Evolutionary conservation across 2,797 vertebrate species (phyloP).

Genomic region (Lagocephalus sceleratus): DNA sequence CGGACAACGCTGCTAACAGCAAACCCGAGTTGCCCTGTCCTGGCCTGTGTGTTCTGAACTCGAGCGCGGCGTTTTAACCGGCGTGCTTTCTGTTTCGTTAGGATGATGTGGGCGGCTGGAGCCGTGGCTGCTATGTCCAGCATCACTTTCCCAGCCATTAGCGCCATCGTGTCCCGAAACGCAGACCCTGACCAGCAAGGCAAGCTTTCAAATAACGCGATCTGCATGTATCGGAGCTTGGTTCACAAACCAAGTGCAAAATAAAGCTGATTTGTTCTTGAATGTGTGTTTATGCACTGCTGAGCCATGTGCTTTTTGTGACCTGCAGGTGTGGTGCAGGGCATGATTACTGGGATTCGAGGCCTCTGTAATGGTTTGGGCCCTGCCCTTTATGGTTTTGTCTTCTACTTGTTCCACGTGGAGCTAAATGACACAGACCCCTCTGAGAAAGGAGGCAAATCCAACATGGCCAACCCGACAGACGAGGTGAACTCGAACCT

Average conservation of each 20-base stretch:
- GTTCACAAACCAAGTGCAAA: not conserved
- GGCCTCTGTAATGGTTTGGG: conserved; percentile 89
- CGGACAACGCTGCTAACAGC: not conserved
- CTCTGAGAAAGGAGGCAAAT: conserved; percentile 79
- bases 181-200: conserved; percentile 92
- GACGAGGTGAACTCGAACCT: conserved; percentile 78
- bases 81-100: not conserved
- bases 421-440: conserved; percentile 84
- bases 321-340: conserved; percentile 85
- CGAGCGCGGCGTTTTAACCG: too few relatives aligned
- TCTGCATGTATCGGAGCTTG: not conserved
- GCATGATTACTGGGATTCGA: conserved; percentile 91
- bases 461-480: conserved; percentile 89
- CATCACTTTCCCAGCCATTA: conserved; percentile 92
- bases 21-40: too few relatives aligned
- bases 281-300: not conserved
- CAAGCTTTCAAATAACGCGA: conserved; percentile 28
- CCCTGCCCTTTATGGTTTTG: conserved; percentile 86
- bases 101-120: conserved; percentile 96
- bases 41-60: too few relatives aligned
- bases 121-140: conserved; percentile 92
- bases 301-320: not conserved
- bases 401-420: conserved; percentile 90
- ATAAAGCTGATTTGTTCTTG: not conserved
- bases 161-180: conserved; percentile 89